phyloP scores from a whole-genome alignment of 2,797 vertebrate species.

The Sorex maritimensis region DNA sequence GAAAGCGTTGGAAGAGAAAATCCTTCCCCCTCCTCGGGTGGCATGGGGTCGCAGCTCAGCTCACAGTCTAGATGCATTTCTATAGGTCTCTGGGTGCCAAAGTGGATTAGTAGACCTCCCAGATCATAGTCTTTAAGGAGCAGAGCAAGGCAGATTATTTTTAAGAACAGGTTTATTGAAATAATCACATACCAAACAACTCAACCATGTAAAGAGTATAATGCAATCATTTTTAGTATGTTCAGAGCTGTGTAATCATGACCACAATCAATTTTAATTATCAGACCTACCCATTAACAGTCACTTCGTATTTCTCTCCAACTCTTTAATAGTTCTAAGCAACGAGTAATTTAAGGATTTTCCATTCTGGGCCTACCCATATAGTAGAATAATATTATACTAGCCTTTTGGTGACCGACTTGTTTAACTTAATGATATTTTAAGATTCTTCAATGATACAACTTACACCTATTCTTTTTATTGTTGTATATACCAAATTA shows the following conservation, averaged over 20 bases:
- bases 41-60: no score
- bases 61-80: no score
- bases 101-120: no score
- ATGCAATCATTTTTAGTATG: background rate
- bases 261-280: conserved; percentile 4
- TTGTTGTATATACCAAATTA: background rate
- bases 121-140: no score
- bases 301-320: background rate
- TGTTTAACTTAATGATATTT: conserved; percentile 42
- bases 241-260: background rate
- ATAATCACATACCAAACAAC: background rate
- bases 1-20: no score
- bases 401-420: background rate
- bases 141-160: no score
- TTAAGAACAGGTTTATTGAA: conserved; percentile 5
- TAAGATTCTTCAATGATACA: conserved; percentile 1
- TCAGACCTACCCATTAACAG: background rate
- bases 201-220: conserved; percentile 46
- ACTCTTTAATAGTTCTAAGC: background rate
- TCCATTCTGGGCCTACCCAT: conserved; percentile 29
- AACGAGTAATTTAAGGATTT: conserved; percentile 1
- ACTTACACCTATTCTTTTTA: background rate
- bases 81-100: no score
- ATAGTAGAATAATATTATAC: conserved; percentile 31
- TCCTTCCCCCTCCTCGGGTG: no score